Evolutionary conservation across 2,113 vertebrate species (phyloP).

Genomic region (Pyrgilauda ruficollis): DNA sequence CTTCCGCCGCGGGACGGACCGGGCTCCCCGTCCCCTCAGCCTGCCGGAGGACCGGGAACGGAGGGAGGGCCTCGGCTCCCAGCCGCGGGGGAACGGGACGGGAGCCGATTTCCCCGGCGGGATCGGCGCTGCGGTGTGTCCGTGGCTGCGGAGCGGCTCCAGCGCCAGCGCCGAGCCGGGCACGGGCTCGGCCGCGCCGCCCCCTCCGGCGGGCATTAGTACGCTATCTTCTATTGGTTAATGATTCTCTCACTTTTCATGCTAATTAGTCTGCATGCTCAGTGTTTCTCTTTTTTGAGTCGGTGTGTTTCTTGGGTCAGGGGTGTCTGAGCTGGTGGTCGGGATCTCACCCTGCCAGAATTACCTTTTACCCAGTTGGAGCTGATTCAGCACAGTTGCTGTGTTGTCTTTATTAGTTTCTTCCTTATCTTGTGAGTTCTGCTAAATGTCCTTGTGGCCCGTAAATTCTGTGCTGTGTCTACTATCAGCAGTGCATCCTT

Average conservation of each 20-base stretch:
- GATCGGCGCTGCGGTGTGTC: fast-evolving
- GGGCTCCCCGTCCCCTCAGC: not conserved
- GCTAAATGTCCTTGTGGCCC: not conserved
- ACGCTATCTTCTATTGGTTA: not conserved
- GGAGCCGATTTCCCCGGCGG: not conserved
- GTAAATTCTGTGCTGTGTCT: not conserved
- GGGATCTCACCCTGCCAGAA: not conserved
- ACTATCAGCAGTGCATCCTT: not conserved
- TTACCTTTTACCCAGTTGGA: not conserved
- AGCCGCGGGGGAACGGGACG: too few species aligned
- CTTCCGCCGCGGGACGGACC: not conserved
- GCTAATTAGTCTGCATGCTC: not conserved
- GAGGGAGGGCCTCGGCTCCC: not conserved
- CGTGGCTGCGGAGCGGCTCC: fast-evolving
- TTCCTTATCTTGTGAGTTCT: not conserved
- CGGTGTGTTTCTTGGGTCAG: not conserved
- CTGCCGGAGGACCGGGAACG: not conserved
- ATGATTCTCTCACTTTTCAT: not conserved
- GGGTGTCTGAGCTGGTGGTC: fast-evolving
- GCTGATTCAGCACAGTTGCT: not conserved
- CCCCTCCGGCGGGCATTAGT: not conserved
- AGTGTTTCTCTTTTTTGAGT: not conserved
- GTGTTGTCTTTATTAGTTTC: not conserved
- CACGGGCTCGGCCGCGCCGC: not conserved
- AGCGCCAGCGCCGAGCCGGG: not conserved